These are phyloP conservation scores for Telmatochromis brichardi DNA, from an alignment of 2,113 vertebrate species.

Conservation along the genomic window DNA sequence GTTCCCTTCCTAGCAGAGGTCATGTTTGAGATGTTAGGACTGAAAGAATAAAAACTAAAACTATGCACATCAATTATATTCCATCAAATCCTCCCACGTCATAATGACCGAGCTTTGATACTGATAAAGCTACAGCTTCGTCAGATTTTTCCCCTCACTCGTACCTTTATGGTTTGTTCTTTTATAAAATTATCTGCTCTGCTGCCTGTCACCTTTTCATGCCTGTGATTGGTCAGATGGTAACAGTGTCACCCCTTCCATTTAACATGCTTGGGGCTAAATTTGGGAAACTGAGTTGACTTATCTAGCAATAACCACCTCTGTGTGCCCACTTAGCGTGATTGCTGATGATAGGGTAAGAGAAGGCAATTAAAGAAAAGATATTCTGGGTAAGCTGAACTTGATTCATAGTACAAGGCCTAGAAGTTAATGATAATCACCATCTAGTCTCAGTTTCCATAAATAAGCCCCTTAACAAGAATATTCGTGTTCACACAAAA, in stretches of 20 bases:
- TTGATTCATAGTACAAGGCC: neutral
- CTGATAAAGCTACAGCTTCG: neutral
- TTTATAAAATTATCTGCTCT: neutral
- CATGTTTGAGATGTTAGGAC: neutral
- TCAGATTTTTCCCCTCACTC: neutral
- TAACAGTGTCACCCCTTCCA: neutral
- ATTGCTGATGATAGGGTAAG: neutral
- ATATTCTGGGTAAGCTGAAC: neutral
- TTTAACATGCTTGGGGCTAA: neutral
- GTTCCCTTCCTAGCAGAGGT: neutral
- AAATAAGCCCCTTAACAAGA: neutral
- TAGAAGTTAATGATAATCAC: neutral
- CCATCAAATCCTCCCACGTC: neutral
- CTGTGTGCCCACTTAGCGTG: neutral
- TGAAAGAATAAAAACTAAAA: neutral
- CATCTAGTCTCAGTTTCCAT: neutral
- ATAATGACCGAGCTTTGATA: neutral
- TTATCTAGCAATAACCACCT: neutral
- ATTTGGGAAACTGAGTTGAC: neutral
- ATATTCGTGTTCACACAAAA: accelerated
- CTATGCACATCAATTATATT: neutral
- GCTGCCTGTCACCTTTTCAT: neutral
- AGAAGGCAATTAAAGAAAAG: neutral
- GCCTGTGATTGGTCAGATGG: neutral
- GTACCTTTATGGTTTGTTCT: neutral